Evolutionary conservation across 2,113 vertebrate species (phyloP).

Genomic region (Oplegnathus fasciatus): DNA sequence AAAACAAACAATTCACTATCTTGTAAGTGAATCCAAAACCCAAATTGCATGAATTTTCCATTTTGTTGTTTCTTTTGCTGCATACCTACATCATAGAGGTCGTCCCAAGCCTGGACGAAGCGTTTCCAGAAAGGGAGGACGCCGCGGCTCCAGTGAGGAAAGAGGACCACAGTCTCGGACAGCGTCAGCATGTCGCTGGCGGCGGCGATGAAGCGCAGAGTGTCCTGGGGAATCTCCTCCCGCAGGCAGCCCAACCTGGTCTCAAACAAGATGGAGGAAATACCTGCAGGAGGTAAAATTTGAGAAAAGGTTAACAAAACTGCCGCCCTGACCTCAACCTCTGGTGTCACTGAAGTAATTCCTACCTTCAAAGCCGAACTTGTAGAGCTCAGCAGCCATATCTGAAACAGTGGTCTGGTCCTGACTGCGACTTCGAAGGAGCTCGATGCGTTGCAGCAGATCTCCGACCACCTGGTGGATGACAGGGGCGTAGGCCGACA

Average conservation of each 20-base stretch:
- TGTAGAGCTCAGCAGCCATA: constrained; percentile 82
- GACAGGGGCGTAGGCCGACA: constrained; percentile 62
- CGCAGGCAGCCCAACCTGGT: constrained; percentile 84
- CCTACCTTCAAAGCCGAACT: constrained; percentile 87
- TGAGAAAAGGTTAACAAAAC: neutral
- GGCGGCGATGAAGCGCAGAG: constrained; percentile 80
- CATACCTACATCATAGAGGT: constrained; percentile 82
- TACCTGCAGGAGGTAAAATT: constrained; percentile 60
- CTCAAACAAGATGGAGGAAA: constrained; percentile 85
- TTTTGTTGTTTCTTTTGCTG: neutral
- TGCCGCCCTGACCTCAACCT: accelerated
- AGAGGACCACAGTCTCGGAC: constrained; percentile 70
- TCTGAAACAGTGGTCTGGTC: constrained; percentile 75
- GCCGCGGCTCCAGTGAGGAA: constrained; percentile 81
- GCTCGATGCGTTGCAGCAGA: constrained; percentile 79
- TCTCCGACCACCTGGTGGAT: constrained; percentile 83
- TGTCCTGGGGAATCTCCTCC: constrained; percentile 82
- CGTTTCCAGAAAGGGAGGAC: constrained; percentile 82
- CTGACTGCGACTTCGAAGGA: constrained; percentile 71
- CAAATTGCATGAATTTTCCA: too few species aligned
- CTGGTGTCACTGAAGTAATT: accelerated
- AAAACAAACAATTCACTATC: neutral
- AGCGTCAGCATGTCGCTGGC: constrained; percentile 76
- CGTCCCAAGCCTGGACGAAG: constrained; percentile 85
- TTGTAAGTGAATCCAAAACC: neutral